Percentiles rank a stretch among this genome's conserved stretches.
phyloP scores from a whole-genome alignment of 1,140 invertebrate species.

The Drosophila parvula region DNA sequence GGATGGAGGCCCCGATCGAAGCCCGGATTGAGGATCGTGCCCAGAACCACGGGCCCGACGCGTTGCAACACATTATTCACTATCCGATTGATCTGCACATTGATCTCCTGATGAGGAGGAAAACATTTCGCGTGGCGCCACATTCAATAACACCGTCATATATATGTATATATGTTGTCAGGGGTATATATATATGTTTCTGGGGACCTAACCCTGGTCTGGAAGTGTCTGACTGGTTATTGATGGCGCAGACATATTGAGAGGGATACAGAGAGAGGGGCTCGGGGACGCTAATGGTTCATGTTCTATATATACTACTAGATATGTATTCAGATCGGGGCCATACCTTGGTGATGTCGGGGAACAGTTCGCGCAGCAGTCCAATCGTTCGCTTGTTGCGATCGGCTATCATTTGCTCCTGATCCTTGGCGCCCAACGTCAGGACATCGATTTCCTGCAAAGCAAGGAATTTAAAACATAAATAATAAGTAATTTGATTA shows the following conservation, averaged over 20 bases:
- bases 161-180: background rate
- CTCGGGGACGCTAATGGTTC: slow-evolving; percentile 26
- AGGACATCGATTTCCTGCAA: slow-evolving; percentile 86
- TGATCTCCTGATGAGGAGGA: slow-evolving; percentile 76
- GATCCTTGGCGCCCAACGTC: slow-evolving; percentile 84
- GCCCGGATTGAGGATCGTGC: slow-evolving; percentile 71
- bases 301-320: slow-evolving; percentile 13
- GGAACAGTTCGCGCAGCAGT: slow-evolving; percentile 89
- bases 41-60: slow-evolving; percentile 73
- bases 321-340: background rate
- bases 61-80: slow-evolving; percentile 78
- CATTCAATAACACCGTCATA: slow-evolving; percentile 47
- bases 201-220: slow-evolving; percentile 25
- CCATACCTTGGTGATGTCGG: slow-evolving; percentile 89
- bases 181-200: slow-evolving; percentile 1
- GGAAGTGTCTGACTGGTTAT: slow-evolving; percentile 3
- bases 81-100: slow-evolving; percentile 81
- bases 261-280: background rate
- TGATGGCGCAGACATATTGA: background rate
- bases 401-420: slow-evolving; percentile 86
- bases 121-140: slow-evolving; percentile 51
- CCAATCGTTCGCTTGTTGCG: slow-evolving; percentile 91
- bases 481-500: background rate
- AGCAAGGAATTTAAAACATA: no score
- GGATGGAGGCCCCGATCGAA: slow-evolving; percentile 31